Evolutionary conservation across 2,113 vertebrate species (phyloP).

Genomic region (Poeciliopsis occidentalis): DNA sequence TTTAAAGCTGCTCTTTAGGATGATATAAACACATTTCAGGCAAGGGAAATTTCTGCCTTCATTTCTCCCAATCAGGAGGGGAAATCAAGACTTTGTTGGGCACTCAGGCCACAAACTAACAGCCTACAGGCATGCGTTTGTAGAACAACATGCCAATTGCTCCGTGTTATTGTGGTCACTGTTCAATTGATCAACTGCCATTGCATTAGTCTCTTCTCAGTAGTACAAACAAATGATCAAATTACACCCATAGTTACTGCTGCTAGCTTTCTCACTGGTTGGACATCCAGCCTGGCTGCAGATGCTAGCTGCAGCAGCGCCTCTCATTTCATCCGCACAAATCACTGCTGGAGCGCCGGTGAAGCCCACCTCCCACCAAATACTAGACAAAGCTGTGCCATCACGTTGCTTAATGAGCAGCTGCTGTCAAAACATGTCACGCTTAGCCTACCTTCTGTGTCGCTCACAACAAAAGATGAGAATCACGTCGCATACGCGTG

Average conservation of each 20-base stretch:
- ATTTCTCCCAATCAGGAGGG: neutral
- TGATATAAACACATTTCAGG: no score
- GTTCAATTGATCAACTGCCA: neutral
- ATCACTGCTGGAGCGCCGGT: neutral
- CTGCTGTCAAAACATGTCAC: neutral
- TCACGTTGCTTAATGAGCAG: no score
- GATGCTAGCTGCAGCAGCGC: slow-evolving; percentile 15
- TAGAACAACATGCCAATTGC: neutral
- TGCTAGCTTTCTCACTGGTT: slow-evolving; percentile 8
- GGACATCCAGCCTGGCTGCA: slow-evolving; percentile 13
- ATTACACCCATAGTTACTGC: slow-evolving; percentile 5
- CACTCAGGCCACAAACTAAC: neutral
- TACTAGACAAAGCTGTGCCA: no score
- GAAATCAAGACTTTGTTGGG: neutral
- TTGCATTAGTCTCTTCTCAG: neutral
- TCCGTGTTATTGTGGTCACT: neutral
- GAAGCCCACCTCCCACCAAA: neutral
- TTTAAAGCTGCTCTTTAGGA: no score
- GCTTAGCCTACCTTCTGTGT: slow-evolving; percentile 60
- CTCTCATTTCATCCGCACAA: neutral
- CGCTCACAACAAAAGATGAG: slow-evolving; percentile 55
- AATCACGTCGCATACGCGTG: slow-evolving; percentile 61
- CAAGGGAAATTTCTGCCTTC: neutral
- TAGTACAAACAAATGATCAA: neutral
- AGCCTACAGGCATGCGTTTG: neutral